phyloP scores from a whole-genome alignment of 2,888 invertebrate species.

The Platycheirus albimanus region DNA sequence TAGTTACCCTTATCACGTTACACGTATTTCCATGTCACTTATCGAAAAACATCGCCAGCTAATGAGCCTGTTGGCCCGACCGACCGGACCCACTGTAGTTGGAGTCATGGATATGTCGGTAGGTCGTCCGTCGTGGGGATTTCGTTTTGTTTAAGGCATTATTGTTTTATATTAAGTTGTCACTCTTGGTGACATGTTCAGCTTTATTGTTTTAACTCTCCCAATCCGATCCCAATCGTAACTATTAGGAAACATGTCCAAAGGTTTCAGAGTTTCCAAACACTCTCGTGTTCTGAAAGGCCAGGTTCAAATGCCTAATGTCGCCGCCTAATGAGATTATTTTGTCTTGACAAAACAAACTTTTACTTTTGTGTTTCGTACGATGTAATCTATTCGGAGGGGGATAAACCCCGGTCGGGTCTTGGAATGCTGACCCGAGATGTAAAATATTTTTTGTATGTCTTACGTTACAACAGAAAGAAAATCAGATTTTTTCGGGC shows the following conservation, averaged over 20 bases:
- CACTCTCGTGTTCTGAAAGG: background rate
- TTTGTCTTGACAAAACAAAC: constrained; percentile 41
- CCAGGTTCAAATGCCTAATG: constrained; percentile 35
- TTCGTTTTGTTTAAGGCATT: background rate
- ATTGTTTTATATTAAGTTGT: constrained; percentile 42
- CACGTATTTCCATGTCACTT: constrained; percentile 44
- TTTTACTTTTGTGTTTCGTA: constrained; percentile 48
- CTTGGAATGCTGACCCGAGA: background rate
- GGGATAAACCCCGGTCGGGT: background rate
- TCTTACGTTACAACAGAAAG: too few species aligned
- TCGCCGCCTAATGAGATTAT: constrained; percentile 53
- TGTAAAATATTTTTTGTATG: constrained; percentile 23
- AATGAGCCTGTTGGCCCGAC: constrained; percentile 44
- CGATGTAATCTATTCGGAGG: background rate
- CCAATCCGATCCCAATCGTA: constrained; percentile 28
- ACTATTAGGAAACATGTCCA: constrained; percentile 47
- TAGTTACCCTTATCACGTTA: constrained; percentile 55
- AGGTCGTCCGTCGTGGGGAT: too few species aligned
- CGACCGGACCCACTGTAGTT: too few species aligned
- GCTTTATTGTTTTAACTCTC: constrained; percentile 48
- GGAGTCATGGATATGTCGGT: too few species aligned
- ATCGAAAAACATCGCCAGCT: constrained; percentile 52
- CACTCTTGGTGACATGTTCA: constrained; percentile 19
- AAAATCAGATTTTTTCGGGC: background rate
- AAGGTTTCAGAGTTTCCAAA: constrained; percentile 4